Base-by-base conservation (phyloP, 2,113 vertebrate species). In the Mormyrus lacerda region DNA sequence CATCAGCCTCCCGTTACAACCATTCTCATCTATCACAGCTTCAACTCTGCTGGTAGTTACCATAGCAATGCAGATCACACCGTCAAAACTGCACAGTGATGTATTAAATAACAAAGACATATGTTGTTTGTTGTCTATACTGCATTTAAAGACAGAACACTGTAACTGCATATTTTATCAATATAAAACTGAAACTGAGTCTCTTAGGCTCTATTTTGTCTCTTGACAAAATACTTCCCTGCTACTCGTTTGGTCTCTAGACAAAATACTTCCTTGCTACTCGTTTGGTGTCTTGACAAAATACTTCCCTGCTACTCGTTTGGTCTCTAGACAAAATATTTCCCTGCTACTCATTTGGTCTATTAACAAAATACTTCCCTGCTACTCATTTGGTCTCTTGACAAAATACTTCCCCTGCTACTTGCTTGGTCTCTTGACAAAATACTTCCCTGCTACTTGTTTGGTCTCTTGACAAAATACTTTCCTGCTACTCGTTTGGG, bases 11-110 rank as follows among this genome's bases (percentile, higher is more conserved):
- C 31, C 42, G 15, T 17, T 55, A 17, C 85, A 58, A 11, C 53
- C 50, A 13, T 19, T 53, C 50, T 39, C 31, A n/a, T 44, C 55
- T 39, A 61, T 50, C 39, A n/a, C 87, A 87, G 21, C 35, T 79
- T 39, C 11, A 17, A 13, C 89, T 90, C 89, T 92, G 90, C 91
- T 93, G 92, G 27, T 45, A 94, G 95, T 96, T 95, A 93, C 95
- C 94, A 96, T 95, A 94, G 95, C 92, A 95, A 96, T 95, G 86
- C 90, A 87, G 88, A 92, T 94, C 90, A 42, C 35, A 94, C 94
- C 91, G 93, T 94, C 94, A 95, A 93, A 95, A 94, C 94, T 95
- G 93, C 42, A 10, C 42, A 39, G 19, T 84, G 27, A 53, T n/a
- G 9, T 35, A 87, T 44, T 44, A 87, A 61, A 65, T 61, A 65